Evolutionary conservation across 2,888 invertebrate species (phyloP).

Genomic region (Poecilus cupreus): DNA sequence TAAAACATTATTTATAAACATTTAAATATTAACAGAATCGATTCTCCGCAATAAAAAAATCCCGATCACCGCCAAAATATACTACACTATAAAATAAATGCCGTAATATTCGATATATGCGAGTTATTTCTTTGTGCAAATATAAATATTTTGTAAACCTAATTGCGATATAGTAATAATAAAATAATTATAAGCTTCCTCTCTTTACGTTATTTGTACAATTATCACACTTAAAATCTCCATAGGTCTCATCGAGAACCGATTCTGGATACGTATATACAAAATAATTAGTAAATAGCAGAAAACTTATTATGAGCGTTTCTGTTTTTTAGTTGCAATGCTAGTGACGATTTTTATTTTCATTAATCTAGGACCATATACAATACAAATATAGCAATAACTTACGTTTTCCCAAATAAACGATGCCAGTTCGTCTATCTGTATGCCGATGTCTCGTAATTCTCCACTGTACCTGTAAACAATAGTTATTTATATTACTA

Average conservation of each 20-base stretch:
- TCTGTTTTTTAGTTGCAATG: conserved; percentile 46
- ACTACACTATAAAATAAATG: neutral
- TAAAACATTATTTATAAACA: conserved; percentile 44
- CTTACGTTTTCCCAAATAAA: conserved; percentile 94
- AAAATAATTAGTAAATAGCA: conserved; percentile 22
- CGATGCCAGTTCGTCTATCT: conserved; percentile 91
- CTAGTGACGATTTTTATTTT: conserved; percentile 56
- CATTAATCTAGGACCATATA: conserved; percentile 54
- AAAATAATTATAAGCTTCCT: conserved; percentile 24
- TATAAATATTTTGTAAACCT: conserved; percentile 10
- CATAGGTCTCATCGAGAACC: conserved; percentile 37
- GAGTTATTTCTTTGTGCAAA: conserved; percentile 20
- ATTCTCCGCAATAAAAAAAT: conserved; percentile 37
- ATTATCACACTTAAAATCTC: conserved; percentile 36
- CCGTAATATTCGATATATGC: neutral
- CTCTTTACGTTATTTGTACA: conserved; percentile 32
- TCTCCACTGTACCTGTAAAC: conserved; percentile 92
- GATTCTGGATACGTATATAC: conserved; percentile 48
- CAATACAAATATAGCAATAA: conserved; percentile 65
- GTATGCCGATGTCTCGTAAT: conserved; percentile 88
- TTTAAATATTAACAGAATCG: conserved; percentile 48
- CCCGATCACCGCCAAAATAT: neutral
- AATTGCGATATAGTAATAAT: conserved; percentile 12
- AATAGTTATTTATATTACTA: too few relatives aligned
- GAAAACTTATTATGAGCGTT: conserved; percentile 37